A percentile compares a stretch with the other conserved stretches of the same genome.
Evolutionary conservation across 2,113 vertebrate species (phyloP).

Genomic region (Saccopteryx bilineata): DNA sequence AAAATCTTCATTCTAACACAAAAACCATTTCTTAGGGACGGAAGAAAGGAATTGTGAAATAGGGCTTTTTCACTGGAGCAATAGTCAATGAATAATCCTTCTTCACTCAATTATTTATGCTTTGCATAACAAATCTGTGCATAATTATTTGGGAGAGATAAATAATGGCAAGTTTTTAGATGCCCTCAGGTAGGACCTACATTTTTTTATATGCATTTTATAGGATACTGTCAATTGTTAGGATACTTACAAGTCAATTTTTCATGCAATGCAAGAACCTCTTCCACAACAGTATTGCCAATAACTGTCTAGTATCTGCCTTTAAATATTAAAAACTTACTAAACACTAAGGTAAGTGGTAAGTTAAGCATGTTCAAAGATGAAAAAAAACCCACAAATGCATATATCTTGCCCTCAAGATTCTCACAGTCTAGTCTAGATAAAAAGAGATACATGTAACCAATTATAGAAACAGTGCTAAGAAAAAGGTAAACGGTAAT

Average conservation of each 20-base stretch:
- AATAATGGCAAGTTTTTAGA: neutral
- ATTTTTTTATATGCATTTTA: slow-evolving; percentile 25
- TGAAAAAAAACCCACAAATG: neutral
- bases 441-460: neutral
- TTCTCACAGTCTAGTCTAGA: slow-evolving; percentile 30
- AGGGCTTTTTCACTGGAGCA: neutral
- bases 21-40: neutral
- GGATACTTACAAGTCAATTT: slow-evolving; percentile 9
- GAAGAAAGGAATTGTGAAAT: neutral
- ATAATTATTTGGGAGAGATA: neutral
- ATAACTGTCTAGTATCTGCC: neutral
- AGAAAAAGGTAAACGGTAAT: slow-evolving; percentile 18
- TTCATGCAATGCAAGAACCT: neutral
- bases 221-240: slow-evolving; percentile 15
- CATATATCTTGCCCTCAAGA: slow-evolving; percentile 1
- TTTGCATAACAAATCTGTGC: neutral
- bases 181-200: neutral
- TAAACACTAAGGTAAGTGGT: slow-evolving; percentile 5
- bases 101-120: neutral
- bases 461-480: neutral
- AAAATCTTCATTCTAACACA: neutral
- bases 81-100: neutral
- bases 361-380: neutral
- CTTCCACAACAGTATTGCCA: neutral
- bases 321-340: neutral